Base-by-base conservation (phyloP, 2,113 vertebrate species). In the Diphyllodes magnificus region DNA sequence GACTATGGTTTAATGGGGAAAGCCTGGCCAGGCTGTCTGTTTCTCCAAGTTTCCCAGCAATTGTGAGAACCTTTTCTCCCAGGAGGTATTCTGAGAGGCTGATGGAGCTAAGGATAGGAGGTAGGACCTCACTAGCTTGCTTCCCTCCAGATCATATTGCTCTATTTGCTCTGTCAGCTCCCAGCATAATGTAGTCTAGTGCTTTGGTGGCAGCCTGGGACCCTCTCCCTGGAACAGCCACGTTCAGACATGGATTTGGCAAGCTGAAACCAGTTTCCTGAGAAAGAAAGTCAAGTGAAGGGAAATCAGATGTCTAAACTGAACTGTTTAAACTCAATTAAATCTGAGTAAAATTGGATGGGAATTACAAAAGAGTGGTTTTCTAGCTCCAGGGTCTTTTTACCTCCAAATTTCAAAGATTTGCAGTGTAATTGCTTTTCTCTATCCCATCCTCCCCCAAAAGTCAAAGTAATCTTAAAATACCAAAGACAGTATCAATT, bases 11-110 rank as follows among this genome's bases (percentile, higher is more conserved):
- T 96, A 88, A 83, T 40, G 64, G 68, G 76, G 20, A 44, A 77
- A 92, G 42, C 82, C 64, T 68, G 76, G 64, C 77, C 75, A 73
- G 82, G 54, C 82, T 66, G 30, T 60, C 80, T 81, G 79, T 42
- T 56, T 93, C 71, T 75, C 79, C 72, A 81, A 90, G 60, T 86
- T 92, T 93, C 80, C 88, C 94, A 92, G 82, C 63, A 93, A 88
- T n/a, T 86, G 35, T 90, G 82, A 92, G 86, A 94, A 83, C 50
- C 20, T 90, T 60, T 88, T 71, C 72, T 94, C 92, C 76, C 86
- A 73, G n/a, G 64, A 60, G 76, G 35, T 24, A 70, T 65, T 77
- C 27, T 33, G 30, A 90, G 57, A 90, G 50, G 50, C 37, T 57
- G 64, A 92, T 40, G 59, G 28, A 69, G 50, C 45, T 66, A 66